Evolutionary conservation across 2,888 invertebrate species (phyloP).

Genomic region (Ptychoptera albimana): DNA sequence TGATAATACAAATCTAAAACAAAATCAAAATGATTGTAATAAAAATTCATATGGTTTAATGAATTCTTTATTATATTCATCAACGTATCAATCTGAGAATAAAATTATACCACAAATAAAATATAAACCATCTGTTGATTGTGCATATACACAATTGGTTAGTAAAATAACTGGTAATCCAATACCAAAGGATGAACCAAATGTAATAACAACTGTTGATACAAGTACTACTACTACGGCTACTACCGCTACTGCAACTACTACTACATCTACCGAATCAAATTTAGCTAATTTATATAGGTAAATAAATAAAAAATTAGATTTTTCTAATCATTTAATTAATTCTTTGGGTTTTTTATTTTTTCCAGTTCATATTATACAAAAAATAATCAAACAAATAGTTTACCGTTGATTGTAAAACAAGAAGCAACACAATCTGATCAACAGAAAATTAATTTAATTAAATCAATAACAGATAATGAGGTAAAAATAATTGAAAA

Average conservation of each 20-base stretch:
- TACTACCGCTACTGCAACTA: too few species aligned
- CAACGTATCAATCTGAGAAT: background rate
- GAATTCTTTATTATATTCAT: background rate
- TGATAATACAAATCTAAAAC: constrained; percentile 3
- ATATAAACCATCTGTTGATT: constrained; percentile 72
- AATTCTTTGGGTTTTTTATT: background rate
- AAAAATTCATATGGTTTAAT: background rate
- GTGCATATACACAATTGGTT: constrained; percentile 75
- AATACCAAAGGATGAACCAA: constrained; percentile 16
- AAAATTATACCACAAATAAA: constrained; percentile 40
- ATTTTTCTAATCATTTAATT: background rate
- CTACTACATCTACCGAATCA: background rate
- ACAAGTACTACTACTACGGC: background rate
- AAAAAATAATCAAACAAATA: background rate
- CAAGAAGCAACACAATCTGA: background rate
- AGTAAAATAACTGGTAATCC: constrained; percentile 66
- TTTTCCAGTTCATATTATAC: background rate
- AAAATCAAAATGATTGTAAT: constrained; percentile 1
- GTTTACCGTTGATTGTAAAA: background rate
- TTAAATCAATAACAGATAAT: background rate
- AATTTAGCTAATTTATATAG: background rate
- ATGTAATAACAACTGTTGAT: background rate
- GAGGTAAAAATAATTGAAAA: background rate
- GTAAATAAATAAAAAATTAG: background rate
- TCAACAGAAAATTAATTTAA: background rate